These are phyloP conservation scores for Balaenoptera acutorostrata DNA, from an alignment of 2,113 vertebrate genomes.

Conservation along the genomic window DNA sequence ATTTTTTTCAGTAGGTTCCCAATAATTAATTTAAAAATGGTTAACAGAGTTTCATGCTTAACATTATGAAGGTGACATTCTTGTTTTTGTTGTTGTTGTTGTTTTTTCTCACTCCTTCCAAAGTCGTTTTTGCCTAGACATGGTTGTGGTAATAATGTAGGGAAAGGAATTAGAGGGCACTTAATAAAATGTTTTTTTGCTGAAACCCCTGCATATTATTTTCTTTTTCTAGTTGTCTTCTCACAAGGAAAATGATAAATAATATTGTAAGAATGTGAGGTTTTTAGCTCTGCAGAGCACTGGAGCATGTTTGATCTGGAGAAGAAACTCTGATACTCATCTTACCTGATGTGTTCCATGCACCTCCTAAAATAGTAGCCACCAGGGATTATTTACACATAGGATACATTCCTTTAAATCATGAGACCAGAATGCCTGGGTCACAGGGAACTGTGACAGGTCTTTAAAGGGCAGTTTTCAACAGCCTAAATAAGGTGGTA, in stretches of 20 bases:
- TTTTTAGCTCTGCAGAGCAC: background rate
- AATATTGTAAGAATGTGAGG: background rate
- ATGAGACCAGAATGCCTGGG: background rate
- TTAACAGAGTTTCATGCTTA: background rate
- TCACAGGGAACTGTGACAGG: background rate
- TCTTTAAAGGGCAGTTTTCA: background rate
- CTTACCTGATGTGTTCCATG: rapidly evolving
- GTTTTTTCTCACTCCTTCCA: background rate
- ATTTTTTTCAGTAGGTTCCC: background rate
- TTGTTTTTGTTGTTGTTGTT: background rate
- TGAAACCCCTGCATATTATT: background rate
- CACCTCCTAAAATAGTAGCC: background rate
- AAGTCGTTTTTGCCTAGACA: background rate
- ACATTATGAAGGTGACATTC: constrained; percentile 32
- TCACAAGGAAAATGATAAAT: background rate
- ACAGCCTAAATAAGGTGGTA: background rate
- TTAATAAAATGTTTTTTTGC: background rate
- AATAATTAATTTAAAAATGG: constrained; percentile 11
- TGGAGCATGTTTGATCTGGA: background rate
- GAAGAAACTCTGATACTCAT: background rate
- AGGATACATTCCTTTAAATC: background rate
- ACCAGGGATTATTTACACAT: background rate
- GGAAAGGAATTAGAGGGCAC: background rate
- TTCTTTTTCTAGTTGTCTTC: background rate
- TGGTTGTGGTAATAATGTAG: background rate